Conservation (phyloP, 1,140 invertebrate genomes). For the Drosophila funebris region DNA sequence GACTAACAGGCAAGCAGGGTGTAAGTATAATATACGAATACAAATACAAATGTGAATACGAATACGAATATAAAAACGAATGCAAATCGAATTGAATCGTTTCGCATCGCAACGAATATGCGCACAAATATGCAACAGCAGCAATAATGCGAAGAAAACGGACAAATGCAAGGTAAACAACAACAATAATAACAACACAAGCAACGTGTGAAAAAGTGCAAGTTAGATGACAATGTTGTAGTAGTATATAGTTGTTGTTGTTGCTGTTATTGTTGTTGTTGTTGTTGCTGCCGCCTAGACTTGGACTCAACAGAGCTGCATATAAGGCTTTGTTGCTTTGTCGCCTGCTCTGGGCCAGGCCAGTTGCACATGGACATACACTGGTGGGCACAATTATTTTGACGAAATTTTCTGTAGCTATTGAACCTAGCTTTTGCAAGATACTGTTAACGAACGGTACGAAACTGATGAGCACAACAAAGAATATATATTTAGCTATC, state of each 20-base stretch:
- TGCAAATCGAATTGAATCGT: slow-evolving; percentile 22
- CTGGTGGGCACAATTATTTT: no score
- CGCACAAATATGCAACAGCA: slow-evolving; percentile 26
- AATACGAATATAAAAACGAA: slow-evolving; percentile 59
- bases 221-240: slow-evolving; percentile 27
- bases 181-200: slow-evolving; percentile 32
- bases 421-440: no score
- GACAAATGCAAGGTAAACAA: slow-evolving; percentile 60
- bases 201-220: slow-evolving; percentile 68
- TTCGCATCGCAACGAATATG: slow-evolving; percentile 28
- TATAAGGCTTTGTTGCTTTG: slow-evolving; percentile 37
- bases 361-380: slow-evolving; percentile 4
- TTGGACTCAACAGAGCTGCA: slow-evolving; percentile 1
- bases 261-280: slow-evolving; percentile 18
- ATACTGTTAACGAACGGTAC: no score
- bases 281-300: slow-evolving; percentile 25
- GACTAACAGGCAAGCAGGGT: not conserved
- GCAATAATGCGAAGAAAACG: slow-evolving; percentile 53
- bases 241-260: no score
- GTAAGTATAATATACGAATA: slow-evolving; percentile 11
- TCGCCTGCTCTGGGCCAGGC: slow-evolving; percentile 11
- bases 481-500: no score
- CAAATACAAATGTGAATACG: slow-evolving; percentile 21
- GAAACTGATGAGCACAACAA: no score
- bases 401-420: no score